Percentiles rank a stretch among this genome's conserved stretches.
phyloP scores from a whole-genome alignment of 2,888 invertebrate species.

The Drosophila phalerata region DNA sequence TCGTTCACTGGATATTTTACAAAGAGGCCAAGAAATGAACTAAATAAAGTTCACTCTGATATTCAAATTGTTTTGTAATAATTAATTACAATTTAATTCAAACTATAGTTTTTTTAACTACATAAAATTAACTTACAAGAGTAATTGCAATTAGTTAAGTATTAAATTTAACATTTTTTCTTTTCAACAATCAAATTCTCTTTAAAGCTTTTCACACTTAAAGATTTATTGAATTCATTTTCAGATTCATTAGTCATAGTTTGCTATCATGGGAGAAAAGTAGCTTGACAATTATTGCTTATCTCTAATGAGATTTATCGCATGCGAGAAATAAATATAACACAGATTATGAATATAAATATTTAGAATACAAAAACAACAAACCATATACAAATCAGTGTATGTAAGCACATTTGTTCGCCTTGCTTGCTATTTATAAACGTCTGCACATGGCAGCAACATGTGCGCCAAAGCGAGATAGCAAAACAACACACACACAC shows the following conservation, averaged over 20 bases:
- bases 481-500: slow-evolving; percentile 41
- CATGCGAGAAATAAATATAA: slow-evolving; percentile 38
- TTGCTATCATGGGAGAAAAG: slow-evolving; percentile 4
- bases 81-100: not conserved
- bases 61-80: slow-evolving; percentile 6
- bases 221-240: too few relatives aligned
- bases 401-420: slow-evolving; percentile 3
- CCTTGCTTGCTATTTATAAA: slow-evolving; percentile 39
- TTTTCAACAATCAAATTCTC: too few relatives aligned
- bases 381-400: slow-evolving; percentile 9
- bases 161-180: not conserved
- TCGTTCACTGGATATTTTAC: slow-evolving; percentile 64
- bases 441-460: slow-evolving; percentile 14
- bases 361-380: slow-evolving; percentile 24
- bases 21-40: not conserved
- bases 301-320: slow-evolving; percentile 22
- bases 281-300: not conserved
- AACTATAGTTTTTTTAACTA: too few relatives aligned
- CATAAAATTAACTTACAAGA: too few relatives aligned
- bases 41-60: not conserved
- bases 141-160: too few relatives aligned
- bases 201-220: too few relatives aligned
- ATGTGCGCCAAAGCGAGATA: slow-evolving; percentile 33
- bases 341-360: slow-evolving; percentile 12
- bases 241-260: not conserved